phyloP scores from a whole-genome alignment of 1,140 invertebrate species.

The Pristionchus pacificus region DNA sequence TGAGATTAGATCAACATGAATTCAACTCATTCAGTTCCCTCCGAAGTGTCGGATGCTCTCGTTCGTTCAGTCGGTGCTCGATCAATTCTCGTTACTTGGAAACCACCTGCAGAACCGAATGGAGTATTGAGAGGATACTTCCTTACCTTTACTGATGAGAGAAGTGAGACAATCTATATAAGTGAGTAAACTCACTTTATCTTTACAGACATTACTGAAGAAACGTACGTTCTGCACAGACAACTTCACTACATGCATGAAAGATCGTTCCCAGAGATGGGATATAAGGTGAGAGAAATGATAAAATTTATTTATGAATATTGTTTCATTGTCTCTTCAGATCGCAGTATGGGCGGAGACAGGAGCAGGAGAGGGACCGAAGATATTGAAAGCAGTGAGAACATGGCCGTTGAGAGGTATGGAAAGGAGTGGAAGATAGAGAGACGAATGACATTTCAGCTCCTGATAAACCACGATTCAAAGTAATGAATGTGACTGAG shows the following conservation, averaged over 20 bases:
- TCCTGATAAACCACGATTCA: constrained; percentile 49
- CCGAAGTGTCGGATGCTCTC: constrained; percentile 48
- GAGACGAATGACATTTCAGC: constrained; percentile 33
- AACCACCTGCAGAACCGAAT: constrained; percentile 47
- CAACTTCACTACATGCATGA: constrained; percentile 53
- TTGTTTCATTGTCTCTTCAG: not conserved
- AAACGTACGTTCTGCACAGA: constrained; percentile 52
- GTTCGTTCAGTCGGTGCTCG: constrained; percentile 49
- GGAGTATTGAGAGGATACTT: constrained; percentile 54
- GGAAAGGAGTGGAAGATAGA: not conserved
- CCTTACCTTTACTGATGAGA: constrained; percentile 49
- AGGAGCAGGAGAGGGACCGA: constrained; percentile 52
- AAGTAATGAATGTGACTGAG: constrained; percentile 27
- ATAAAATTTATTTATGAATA: no score
- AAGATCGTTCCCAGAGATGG: constrained; percentile 42
- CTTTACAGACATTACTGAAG: constrained; percentile 42
- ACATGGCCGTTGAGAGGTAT: constrained; percentile 50
- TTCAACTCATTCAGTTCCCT: constrained; percentile 41
- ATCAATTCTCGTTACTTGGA: constrained; percentile 51
- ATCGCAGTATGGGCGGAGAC: constrained; percentile 54
- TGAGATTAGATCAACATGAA: not conserved
- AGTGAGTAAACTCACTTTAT: constrained; percentile 20
- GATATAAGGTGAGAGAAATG: constrained; percentile 36
- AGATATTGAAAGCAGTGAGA: constrained; percentile 36
- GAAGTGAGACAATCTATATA: constrained; percentile 24